Conservation (phyloP, 2,888 invertebrate species). For the Glyphotaelius pellucidus region DNA sequence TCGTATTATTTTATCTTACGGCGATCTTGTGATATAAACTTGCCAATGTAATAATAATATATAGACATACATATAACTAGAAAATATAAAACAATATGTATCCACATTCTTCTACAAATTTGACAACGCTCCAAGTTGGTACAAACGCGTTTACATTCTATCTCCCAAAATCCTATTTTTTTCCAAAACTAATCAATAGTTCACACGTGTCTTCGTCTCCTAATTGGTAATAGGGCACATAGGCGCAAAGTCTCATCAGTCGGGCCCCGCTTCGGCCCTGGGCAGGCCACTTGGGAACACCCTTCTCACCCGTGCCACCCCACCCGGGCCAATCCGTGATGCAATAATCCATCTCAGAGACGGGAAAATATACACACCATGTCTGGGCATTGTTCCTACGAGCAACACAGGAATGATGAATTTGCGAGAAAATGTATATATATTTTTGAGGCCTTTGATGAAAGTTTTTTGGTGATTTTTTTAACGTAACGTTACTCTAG, state of each 20-base stretch:
- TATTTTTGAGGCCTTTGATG: neutral
- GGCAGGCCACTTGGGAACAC: conserved; percentile 52
- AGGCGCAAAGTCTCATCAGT: neutral
- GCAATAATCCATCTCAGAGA: conserved; percentile 53
- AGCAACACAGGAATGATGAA: neutral
- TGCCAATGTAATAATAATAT: no score
- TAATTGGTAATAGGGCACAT: neutral
- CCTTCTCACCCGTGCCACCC: conserved; percentile 40
- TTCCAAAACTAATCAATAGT: neutral
- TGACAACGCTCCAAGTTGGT: no score
- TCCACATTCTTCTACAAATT: neutral
- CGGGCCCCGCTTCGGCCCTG: conserved; percentile 5
- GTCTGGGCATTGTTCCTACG: conserved; percentile 33
- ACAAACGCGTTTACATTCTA: neutral
- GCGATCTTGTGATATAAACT: no score
- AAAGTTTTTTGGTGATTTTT: neutral
- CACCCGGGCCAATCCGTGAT: conserved; percentile 37
- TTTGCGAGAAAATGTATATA: neutral
- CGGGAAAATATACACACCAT: conserved; percentile 46
- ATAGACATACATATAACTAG: no score
- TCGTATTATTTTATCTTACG: no score
- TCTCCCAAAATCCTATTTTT: neutral
- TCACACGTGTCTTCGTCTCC: neutral
- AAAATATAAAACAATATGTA: neutral
- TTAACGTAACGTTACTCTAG: neutral